Conservation (phyloP, 2,113 vertebrate species). For the Notechis scutatus region DNA sequence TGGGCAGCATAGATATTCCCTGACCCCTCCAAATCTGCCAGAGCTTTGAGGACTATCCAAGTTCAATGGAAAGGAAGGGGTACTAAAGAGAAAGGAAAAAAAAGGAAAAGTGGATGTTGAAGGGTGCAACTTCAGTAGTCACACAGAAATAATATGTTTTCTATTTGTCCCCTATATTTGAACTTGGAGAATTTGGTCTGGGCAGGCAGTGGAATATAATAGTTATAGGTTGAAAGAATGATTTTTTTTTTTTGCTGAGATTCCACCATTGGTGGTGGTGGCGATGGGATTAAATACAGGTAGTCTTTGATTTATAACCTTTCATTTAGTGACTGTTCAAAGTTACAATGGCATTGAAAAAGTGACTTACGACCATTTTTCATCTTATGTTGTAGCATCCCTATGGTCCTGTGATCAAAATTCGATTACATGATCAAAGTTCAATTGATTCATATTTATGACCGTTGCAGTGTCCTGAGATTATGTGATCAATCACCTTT, state of each 20-base stretch:
- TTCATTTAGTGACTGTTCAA: neutral
- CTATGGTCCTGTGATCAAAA: neutral
- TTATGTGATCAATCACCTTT: neutral
- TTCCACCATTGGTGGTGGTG: neutral
- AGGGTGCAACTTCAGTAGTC: neutral
- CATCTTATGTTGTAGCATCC: neutral
- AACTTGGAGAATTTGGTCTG: neutral
- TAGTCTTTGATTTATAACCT: neutral
- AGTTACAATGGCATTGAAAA: neutral
- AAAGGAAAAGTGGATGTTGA: neutral
- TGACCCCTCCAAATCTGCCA: neutral
- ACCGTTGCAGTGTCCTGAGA: neutral
- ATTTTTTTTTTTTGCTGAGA: neutral
- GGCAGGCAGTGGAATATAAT: neutral
- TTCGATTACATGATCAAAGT: neutral
- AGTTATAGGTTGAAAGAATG: neutral
- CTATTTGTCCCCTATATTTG: neutral
- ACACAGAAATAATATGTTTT: neutral
- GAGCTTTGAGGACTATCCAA: neutral
- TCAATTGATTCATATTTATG: neutral
- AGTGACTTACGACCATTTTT: neutral
- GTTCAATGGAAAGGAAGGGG: neutral
- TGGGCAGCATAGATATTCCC: neutral
- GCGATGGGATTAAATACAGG: neutral
- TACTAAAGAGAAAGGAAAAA: neutral